These are phyloP conservation scores for Sarcophaga bullata DNA, from an alignment of 1,140 invertebrate species.

Conservation along the genomic window DNA sequence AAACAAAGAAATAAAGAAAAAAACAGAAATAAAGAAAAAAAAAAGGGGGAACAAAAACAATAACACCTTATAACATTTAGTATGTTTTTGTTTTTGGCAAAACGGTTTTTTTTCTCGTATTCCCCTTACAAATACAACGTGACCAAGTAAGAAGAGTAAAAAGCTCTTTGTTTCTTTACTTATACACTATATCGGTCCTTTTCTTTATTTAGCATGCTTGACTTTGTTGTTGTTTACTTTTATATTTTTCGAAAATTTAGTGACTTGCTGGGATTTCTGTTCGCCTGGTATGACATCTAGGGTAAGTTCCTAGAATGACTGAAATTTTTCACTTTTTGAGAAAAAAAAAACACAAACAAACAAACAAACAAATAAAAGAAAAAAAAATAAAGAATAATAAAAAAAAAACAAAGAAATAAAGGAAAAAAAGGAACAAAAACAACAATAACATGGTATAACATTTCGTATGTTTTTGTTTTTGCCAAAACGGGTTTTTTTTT, in stretches of 20 bases:
- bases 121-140: background rate
- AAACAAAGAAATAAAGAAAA: too few relatives aligned
- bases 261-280: constrained; percentile 45
- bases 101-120: background rate
- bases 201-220: constrained; percentile 2
- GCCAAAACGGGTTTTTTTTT: background rate
- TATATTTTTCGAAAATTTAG: too few relatives aligned
- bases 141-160: background rate
- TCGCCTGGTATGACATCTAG: constrained; percentile 59
- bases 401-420: background rate
- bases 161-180: background rate
- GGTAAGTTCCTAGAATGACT: constrained; percentile 66
- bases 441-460: background rate
- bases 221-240: too few relatives aligned
- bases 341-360: constrained; percentile 24
- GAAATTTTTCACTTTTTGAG: background rate
- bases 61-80: background rate
- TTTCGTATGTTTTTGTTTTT: background rate
- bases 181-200: background rate
- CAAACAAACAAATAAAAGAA: background rate
- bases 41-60: background rate
- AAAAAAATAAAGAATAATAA: background rate
- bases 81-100: background rate
- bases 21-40: background rate
- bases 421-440: background rate